These are phyloP conservation scores for Platalea minor DNA, from an alignment of 2,797 vertebrate genomes.

Conservation along the genomic window DNA sequence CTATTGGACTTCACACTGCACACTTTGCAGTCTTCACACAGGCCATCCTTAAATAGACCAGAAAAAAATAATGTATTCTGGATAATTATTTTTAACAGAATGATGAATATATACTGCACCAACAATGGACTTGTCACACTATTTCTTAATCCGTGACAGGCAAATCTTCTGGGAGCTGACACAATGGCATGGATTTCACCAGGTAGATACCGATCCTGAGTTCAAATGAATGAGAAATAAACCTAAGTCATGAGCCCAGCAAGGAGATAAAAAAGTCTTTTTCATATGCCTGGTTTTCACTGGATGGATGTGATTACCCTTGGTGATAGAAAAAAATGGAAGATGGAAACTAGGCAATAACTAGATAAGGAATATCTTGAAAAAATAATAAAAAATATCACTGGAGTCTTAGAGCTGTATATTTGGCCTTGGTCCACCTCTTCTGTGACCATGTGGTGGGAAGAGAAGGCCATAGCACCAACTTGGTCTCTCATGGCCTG, in stretches of 20 bases:
- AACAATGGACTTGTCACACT: background rate
- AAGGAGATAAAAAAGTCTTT: background rate
- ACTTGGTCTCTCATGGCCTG: background rate
- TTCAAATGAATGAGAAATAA: background rate
- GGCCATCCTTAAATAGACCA: background rate
- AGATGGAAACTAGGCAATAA: background rate
- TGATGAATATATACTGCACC: background rate
- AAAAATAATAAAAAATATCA: background rate
- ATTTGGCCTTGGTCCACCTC: background rate
- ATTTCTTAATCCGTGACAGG: background rate
- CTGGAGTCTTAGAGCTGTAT: background rate
- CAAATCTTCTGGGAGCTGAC: background rate
- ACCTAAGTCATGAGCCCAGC: background rate
- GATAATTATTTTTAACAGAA: background rate
- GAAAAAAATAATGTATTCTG: background rate
- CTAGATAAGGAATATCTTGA: background rate
- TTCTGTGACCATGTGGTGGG: background rate
- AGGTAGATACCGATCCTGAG: background rate
- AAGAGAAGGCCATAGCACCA: fast-evolving
- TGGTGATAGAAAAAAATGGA: background rate
- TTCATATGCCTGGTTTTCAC: background rate
- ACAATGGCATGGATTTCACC: background rate
- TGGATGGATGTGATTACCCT: background rate
- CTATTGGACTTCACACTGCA: background rate
- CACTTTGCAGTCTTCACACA: background rate